Evolutionary conservation across 2,888 invertebrate species (phyloP), one percentile per base, ranked within the genome.

Genomic region (Drosophila paucipuncta): DNA sequence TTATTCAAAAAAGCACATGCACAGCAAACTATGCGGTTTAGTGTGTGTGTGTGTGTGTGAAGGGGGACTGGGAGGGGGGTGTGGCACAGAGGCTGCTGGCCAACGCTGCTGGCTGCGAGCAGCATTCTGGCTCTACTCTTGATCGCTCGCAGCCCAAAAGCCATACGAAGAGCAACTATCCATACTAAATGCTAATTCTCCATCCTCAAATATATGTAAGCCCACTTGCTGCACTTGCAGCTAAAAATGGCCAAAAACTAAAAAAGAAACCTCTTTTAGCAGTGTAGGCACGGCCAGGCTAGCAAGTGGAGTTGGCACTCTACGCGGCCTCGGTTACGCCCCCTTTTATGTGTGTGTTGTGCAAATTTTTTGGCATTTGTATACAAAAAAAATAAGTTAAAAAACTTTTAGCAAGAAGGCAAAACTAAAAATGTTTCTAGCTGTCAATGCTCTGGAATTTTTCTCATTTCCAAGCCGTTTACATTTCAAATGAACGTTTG

Each of bases 391-490:
- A 39, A 22, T 5, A 22, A 2, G 37, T 28, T 25, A 41, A 49
- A 25, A 10, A 61, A 13, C 18, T 77, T 71, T 66, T 37, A 16
- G 43, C 64, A 68, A 22, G 9, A 53, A 59, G 39, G 47, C 52
- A 67, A 54, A 64, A 71, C 70, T 64, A 64, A 63, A 72, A 70
- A 67, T 54, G 55, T 16, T 68, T 63, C 35, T 41, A 70, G 71
- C 73, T 85, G 83, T 78, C 83, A 85, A 83, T 80, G 75, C 33
- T 66, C 43, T 60, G 71, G 76, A 78, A 83, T 76, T 81, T 83
- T 69, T 73, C 66, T 77, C 72, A 73, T 77, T 76, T 80, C 71
- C 76, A 69, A 70, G 72, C 65, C 63, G 52, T 64, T 76, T 77
- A 65, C 70, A 81, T 80, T 73, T 78, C 25, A 65, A 71, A 75